Conservation (phyloP, 2,113 vertebrate genomes). For the Mirounga angustirostris region DNA sequence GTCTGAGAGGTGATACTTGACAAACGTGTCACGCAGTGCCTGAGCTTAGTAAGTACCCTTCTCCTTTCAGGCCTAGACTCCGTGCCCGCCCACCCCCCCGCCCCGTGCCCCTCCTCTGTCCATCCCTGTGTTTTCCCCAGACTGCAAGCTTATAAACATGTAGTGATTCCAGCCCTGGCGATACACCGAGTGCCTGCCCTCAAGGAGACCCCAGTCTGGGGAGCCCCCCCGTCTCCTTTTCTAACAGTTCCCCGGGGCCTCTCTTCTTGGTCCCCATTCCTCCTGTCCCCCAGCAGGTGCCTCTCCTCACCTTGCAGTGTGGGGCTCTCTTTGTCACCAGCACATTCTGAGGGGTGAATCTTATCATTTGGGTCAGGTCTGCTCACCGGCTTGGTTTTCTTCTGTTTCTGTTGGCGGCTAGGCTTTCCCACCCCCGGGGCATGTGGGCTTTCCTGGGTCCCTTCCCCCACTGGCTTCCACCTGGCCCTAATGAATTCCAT, state of each 20-base stretch:
- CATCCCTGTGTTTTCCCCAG: neutral
- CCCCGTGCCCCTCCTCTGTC: rapidly evolving
- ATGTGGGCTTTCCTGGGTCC: constrained; percentile 67
- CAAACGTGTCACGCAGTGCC: neutral
- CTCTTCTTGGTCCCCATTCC: neutral
- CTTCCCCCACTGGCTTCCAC: constrained; percentile 74
- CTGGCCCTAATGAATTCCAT: constrained; percentile 79
- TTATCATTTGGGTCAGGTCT: neutral
- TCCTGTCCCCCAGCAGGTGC: neutral
- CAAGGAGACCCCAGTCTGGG: neutral
- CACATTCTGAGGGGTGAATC: neutral
- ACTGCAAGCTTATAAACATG: neutral
- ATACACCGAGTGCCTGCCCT: neutral
- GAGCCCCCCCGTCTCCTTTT: neutral
- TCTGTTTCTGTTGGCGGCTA: neutral
- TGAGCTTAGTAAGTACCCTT: neutral
- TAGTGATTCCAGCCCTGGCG: neutral
- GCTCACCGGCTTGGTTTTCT: neutral
- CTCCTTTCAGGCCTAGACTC: neutral
- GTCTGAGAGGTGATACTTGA: neutral
- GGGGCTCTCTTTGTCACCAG: neutral
- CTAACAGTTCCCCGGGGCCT: neutral
- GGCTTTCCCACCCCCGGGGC: neutral
- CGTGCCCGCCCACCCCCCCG: neutral
- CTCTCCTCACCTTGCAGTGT: neutral